phyloP scores from a whole-genome alignment of 2,888 invertebrate genomes.

The Spicauda simplicius region DNA sequence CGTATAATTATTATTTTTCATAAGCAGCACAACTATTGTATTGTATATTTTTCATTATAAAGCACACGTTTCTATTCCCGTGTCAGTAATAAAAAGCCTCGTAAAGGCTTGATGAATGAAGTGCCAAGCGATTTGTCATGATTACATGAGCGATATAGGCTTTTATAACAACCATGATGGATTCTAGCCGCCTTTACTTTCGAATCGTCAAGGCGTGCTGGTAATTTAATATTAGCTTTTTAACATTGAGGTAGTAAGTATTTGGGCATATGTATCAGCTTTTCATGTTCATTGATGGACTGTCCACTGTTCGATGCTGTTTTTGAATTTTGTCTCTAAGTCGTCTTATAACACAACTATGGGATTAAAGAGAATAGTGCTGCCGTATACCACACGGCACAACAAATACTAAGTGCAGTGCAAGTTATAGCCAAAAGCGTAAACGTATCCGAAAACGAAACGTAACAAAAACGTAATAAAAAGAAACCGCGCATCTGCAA shows the following conservation, averaged over 20 bases:
- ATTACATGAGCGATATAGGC: constrained; percentile 29
- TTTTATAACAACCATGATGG: constrained; percentile 33
- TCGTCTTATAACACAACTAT: too few relatives aligned
- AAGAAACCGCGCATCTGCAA: too few relatives aligned
- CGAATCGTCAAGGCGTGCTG: constrained; percentile 1
- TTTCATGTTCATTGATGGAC: too few relatives aligned
- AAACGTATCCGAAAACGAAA: too few relatives aligned
- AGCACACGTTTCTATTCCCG: constrained; percentile 25
- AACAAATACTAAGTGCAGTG: too few relatives aligned
- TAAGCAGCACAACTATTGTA: constrained; percentile 10
- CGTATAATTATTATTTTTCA: constrained; percentile 21
- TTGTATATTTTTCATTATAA: constrained; percentile 25
- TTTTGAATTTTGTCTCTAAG: too few relatives aligned
- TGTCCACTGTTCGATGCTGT: too few relatives aligned
- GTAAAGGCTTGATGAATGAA: constrained; percentile 32
- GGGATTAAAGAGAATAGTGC: too few relatives aligned
- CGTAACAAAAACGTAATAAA: too few relatives aligned
- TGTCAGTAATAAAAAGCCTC: constrained; percentile 25
- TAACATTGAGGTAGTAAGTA: neutral
- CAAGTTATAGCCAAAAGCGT: too few relatives aligned
- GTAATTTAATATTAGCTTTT: neutral
- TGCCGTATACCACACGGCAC: too few relatives aligned
- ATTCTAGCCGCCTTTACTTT: constrained; percentile 25
- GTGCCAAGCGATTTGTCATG: constrained; percentile 35
- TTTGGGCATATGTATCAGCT: too few relatives aligned